Evolutionary conservation across 37 sponge, comb jelly and placozoan species (phyloP), one percentile per base, ranked within the genome.

Genomic region (Cladorhizidae sp.): DNA sequence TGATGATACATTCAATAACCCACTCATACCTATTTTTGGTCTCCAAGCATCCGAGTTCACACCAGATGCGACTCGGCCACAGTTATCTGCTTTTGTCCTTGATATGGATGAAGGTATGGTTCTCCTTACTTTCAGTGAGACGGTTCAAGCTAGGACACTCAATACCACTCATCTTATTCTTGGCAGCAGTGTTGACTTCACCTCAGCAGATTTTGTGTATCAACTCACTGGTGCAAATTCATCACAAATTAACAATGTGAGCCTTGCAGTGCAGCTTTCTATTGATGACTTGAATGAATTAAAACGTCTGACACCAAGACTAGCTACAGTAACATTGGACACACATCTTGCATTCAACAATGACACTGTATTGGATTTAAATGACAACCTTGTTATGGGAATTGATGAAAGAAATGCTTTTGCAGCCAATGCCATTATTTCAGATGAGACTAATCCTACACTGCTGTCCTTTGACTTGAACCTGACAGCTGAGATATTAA

Each of bases 231-330:
- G 88, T 58, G 94, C 91, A 14, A 81, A 61, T 22, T 86, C 91
- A 25, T 82, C 91, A 64, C 74, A 80, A 61, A 56, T 64, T 20
- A 89, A 96, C 70, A 80, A 64, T 33, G 87, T 83, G 29, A 65
- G 78, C 15, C 63, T 96, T 1, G 70, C 54, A 37, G 91, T 96
- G 25, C 71, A 63, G 41, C 55, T 96, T 36, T 75, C 86, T 29
- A 70, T 88, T 67, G 76, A 64, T 33, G 97, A 96, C 43, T 62
- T 93, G 28, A 93, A 96, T 81, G 91, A 90, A 45, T 81, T 96
- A 29, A 96, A 96, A 72, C 31, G 97, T 45, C 37, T 96, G 20
- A 87, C 88, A 8, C 93, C 90, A 33, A 85, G 85, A 0, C 59
- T 96, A 22, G 91, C 89, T n/a, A 96, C 97, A 35, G 56, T 72